These are phyloP conservation scores for Phalera bucephala DNA, from an alignment of 2,888 invertebrate species.

Conservation along the genomic window DNA sequence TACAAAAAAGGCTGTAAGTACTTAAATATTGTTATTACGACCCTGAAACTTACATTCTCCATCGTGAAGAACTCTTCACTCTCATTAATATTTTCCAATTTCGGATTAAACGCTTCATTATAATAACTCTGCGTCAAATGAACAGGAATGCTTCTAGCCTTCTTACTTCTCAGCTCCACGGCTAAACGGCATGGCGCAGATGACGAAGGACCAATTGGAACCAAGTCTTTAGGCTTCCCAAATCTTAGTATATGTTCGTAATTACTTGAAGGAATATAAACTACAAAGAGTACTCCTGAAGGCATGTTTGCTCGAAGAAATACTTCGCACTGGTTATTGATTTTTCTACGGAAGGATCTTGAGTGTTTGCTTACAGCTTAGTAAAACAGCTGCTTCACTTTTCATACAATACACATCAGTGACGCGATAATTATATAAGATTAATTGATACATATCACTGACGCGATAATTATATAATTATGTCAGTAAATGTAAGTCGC, in stretches of 20 bases:
- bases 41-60: slow-evolving; percentile 84
- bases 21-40: no score
- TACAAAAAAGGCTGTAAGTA: no score
- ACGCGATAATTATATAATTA: no score
- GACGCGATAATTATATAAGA: no score
- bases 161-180: slow-evolving; percentile 67
- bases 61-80: slow-evolving; percentile 84
- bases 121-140: slow-evolving; percentile 66
- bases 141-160: slow-evolving; percentile 63
- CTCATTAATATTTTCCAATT: slow-evolving; percentile 65
- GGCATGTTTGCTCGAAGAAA: slow-evolving; percentile 60
- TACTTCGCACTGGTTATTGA: slow-evolving; percentile 6
- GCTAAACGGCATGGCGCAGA: slow-evolving; percentile 56
- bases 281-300: slow-evolving; percentile 86
- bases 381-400: no score
- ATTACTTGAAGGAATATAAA: slow-evolving; percentile 87
- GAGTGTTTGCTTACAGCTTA: no score
- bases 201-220: slow-evolving; percentile 40
- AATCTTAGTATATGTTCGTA: slow-evolving; percentile 84
- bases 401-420: no score
- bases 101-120: slow-evolving; percentile 56
- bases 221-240: slow-evolving; percentile 66
- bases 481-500: no score
- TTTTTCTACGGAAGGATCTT: slow-evolving; percentile 16
- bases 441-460: no score